These are phyloP conservation scores for Muschampia plurimacula DNA, from an alignment of 2,888 invertebrate species.

Conservation along the genomic window DNA sequence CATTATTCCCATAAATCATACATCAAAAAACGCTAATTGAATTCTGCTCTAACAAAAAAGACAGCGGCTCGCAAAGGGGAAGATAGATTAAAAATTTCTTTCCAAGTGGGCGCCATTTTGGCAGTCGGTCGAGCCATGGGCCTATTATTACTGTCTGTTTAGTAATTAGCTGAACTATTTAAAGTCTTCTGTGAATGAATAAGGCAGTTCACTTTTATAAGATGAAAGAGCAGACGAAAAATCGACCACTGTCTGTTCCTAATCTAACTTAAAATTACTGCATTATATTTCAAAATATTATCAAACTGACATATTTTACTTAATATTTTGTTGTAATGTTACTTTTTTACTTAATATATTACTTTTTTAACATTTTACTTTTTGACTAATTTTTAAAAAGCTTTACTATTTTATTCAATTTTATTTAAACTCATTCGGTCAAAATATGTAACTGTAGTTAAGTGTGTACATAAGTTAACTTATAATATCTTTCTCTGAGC, in stretches of 20 bases:
- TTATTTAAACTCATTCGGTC: no score
- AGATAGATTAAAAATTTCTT: slow-evolving; percentile 7
- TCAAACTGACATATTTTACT: no score
- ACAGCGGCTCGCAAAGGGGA: neutral
- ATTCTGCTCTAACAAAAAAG: slow-evolving; percentile 2
- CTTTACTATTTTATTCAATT: no score
- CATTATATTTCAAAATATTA: no score
- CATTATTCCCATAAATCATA: slow-evolving; percentile 7
- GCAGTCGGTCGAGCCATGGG: neutral
- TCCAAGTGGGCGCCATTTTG: slow-evolving; percentile 9
- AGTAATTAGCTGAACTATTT: slow-evolving; percentile 17
- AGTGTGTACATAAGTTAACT: no score
- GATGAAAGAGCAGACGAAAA: neutral
- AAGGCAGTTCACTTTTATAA: neutral
- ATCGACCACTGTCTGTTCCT: neutral
- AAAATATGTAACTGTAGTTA: no score
- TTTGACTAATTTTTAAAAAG: no score
- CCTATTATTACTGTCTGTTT: slow-evolving; percentile 1
- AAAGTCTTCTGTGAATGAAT: neutral
- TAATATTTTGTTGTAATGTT: no score
- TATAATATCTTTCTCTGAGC: no score
- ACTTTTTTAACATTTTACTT: no score
- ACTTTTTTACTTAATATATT: no score
- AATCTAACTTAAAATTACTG: no score
- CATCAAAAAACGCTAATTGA: slow-evolving; percentile 3